A percentile compares a stretch with the other conserved stretches of the same genome.
Conservation (phyloP, 2,888 invertebrate genomes). For the Harpagoxenus sublaevis region DNA sequence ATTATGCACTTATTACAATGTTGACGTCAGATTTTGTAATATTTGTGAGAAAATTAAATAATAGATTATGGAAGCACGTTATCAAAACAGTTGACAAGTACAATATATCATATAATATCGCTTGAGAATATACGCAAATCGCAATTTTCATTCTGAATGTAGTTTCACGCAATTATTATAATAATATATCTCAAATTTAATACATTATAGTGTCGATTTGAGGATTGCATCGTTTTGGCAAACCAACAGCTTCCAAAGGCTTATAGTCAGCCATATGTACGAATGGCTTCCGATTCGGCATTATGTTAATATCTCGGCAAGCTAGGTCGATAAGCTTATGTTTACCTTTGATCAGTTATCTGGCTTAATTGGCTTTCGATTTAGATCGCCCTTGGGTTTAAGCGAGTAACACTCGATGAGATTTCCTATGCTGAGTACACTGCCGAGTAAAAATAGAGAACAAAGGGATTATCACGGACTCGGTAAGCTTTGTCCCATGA, state of each 20-base stretch:
- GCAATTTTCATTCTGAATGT: not conserved
- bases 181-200: not conserved
- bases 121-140: not conserved
- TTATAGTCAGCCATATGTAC: not conserved
- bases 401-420: conserved; percentile 64
- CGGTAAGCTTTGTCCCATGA: conserved; percentile 4
- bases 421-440: conserved; percentile 49
- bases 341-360: conserved; percentile 70
- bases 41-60: not conserved
- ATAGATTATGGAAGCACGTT: not conserved
- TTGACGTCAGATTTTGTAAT: not conserved
- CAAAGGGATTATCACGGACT: conserved; percentile 11
- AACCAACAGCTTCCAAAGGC: conserved; percentile 7
- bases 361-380: conserved; percentile 64
- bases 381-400: conserved; percentile 63
- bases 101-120: not conserved
- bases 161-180: not conserved
- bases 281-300: conserved; percentile 41
- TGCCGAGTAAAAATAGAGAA: conserved; percentile 35
- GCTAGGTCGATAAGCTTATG: conserved; percentile 59
- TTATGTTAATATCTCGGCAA: conserved; percentile 59
- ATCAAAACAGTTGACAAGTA: not conserved
- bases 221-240: not conserved
- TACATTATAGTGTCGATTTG: not conserved
- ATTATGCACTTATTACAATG: not conserved